Evolutionary conservation across 2,113 vertebrate species (phyloP).

Genomic region (Chloroceryle aenea): DNA sequence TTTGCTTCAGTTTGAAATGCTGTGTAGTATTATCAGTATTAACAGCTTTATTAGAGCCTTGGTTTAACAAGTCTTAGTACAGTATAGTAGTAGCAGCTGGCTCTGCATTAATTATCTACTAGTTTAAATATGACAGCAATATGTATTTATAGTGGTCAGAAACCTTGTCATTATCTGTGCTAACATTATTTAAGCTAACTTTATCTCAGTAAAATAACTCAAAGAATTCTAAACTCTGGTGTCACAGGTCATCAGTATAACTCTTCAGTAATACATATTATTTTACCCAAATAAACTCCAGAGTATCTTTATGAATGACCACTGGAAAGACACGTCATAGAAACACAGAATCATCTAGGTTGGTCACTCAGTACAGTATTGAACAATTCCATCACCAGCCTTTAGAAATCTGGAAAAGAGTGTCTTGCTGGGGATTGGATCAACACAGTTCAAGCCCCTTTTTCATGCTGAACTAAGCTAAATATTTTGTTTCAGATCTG

Average conservation of each 20-base stretch:
- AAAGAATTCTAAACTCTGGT: not conserved
- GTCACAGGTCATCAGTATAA: not conserved
- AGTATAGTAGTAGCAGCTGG: conserved; percentile 52
- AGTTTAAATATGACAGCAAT: conserved; percentile 43
- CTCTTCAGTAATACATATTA: not conserved
- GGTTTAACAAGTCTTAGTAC: conserved; percentile 52
- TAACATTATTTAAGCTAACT: conserved; percentile 51
- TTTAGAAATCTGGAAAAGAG: not conserved
- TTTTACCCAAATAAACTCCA: not conserved
- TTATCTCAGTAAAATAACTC: not conserved
- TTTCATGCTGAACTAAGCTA: not conserved
- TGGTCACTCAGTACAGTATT: not conserved
- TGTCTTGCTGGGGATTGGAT: not conserved
- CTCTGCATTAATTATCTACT: conserved; percentile 66
- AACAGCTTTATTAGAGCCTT: conserved; percentile 53
- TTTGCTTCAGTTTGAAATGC: not conserved
- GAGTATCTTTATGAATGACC: not conserved
- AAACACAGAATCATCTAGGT: too few relatives aligned
- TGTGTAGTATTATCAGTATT: conserved; percentile 16
- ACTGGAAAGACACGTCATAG: not conserved
- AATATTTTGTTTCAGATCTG: not conserved
- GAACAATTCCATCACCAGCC: not conserved
- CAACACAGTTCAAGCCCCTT: not conserved
- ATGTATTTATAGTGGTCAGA: conserved; percentile 52
- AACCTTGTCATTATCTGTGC: conserved; percentile 43